Percentiles rank a stretch among this genome's conserved stretches.
phyloP scores from a whole-genome alignment of 2,888 invertebrate genomes.

The Agrilus cyanescens region DNA sequence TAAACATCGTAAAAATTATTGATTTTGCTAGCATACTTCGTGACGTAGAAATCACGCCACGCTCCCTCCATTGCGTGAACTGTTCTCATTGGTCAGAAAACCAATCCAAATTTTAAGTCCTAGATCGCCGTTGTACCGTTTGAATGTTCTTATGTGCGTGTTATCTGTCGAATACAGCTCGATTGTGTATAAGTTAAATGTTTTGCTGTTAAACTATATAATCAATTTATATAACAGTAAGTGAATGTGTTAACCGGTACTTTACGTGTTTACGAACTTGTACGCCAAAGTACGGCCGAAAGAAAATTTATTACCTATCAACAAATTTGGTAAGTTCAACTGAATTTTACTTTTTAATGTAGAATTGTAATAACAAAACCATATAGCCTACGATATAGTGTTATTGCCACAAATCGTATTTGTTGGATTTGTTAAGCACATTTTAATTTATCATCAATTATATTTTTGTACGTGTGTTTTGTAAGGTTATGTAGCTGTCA shows the following conservation, averaged over 20 bases:
- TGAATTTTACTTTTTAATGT: too few relatives aligned
- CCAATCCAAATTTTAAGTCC: conserved; percentile 14
- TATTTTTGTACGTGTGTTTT: neutral
- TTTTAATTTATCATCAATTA: too few relatives aligned
- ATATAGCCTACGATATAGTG: too few relatives aligned
- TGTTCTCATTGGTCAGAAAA: conserved; percentile 14
- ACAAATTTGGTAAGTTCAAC: neutral
- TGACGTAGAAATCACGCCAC: conserved; percentile 20
- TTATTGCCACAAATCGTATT: too few relatives aligned
- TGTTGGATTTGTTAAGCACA: too few relatives aligned
- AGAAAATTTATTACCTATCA: neutral
- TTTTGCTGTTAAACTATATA: too few relatives aligned
- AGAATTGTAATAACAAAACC: too few relatives aligned
- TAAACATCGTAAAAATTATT: too few relatives aligned
- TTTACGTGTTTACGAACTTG: neutral
- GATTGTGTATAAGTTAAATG: too few relatives aligned
- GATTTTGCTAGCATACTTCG: conserved; percentile 5
- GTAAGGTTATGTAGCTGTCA: neutral
- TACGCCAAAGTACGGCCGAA: neutral
- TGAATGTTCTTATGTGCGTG: neutral
- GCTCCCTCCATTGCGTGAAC: conserved; percentile 15
- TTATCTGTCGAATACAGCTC: neutral
- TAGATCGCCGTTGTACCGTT: conserved; percentile 9
- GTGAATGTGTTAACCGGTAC: neutral
- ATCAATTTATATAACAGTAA: neutral